Evolutionary conservation across 2,113 vertebrate genomes (phyloP).

Genomic region (Mohoua ochrocephala): DNA sequence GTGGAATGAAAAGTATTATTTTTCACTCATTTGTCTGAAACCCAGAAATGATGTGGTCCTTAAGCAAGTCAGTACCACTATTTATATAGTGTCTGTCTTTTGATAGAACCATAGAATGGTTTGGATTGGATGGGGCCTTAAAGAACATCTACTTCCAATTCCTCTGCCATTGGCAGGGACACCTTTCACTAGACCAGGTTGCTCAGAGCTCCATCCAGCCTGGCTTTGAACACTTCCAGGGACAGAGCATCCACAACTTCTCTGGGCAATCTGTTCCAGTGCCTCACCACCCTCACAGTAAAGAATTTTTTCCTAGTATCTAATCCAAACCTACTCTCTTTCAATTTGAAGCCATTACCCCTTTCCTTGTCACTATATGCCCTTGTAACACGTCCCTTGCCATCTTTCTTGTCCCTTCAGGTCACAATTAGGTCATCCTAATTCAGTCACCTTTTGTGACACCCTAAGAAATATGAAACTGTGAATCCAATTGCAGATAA

Average conservation of each 20-base stretch:
- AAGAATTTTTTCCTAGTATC: background rate
- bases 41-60: background rate
- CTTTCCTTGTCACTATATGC: background rate
- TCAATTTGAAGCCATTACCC: background rate
- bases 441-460: background rate
- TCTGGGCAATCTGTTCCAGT: background rate
- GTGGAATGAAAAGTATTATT: background rate
- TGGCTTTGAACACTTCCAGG: background rate
- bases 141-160: background rate
- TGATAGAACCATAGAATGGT: background rate
- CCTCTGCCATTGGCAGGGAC: no score
- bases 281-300: background rate
- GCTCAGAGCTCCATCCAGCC: background rate
- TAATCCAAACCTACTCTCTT: background rate
- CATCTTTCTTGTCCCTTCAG: background rate
- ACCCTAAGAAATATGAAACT: background rate
- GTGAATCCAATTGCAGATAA: background rate
- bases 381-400: background rate
- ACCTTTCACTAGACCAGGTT: background rate
- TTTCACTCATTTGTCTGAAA: background rate
- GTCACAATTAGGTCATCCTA: background rate
- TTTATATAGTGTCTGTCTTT: background rate
- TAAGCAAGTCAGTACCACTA: background rate
- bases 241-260: rapidly evolving
- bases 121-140: background rate